These are phyloP conservation scores for Hirudinaria manillensis DNA, from an alignment of 2,888 invertebrate species.

Conservation along the genomic window DNA sequence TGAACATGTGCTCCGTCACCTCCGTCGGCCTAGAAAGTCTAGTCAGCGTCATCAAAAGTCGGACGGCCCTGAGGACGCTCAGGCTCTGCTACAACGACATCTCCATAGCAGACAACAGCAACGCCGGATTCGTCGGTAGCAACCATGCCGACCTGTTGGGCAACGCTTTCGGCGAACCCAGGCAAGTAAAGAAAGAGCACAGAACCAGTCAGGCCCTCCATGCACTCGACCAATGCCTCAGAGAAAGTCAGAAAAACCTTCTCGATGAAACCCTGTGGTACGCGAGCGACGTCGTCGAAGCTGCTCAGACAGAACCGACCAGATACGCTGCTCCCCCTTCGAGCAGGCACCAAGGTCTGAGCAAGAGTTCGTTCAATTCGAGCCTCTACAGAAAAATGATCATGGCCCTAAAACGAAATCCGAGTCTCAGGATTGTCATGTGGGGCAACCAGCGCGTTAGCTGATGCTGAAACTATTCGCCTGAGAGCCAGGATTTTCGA, in stretches of 20 bases:
- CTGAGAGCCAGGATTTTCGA: too few species aligned
- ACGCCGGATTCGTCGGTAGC: neutral
- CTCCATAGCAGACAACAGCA: neutral
- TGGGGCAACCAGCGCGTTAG: conserved; percentile 16
- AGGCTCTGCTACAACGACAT: conserved; percentile 27
- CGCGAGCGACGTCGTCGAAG: neutral
- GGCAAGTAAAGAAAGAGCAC: neutral
- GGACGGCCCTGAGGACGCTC: conserved; percentile 2
- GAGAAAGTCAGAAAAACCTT: conserved; percentile 10
- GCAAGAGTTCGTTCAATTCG: neutral
- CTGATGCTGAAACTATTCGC: too few species aligned
- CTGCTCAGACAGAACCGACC: neutral
- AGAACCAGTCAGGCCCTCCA: conserved; percentile 15
- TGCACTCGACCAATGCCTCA: conserved; percentile 23
- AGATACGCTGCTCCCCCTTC: neutral
- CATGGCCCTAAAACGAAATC: conserved; percentile 25
- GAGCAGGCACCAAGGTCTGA: conserved; percentile 1
- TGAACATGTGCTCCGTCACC: conserved; percentile 21
- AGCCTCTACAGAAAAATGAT: conserved; percentile 27
- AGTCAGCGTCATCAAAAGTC: conserved; percentile 10
- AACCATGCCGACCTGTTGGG: neutral
- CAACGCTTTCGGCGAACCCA: neutral
- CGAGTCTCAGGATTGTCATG: conserved; percentile 28
- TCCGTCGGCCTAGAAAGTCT: conserved; percentile 19
- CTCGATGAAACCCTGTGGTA: neutral